phyloP scores from a whole-genome alignment of 2,797 vertebrate species.

The Acanthurus tractus region DNA sequence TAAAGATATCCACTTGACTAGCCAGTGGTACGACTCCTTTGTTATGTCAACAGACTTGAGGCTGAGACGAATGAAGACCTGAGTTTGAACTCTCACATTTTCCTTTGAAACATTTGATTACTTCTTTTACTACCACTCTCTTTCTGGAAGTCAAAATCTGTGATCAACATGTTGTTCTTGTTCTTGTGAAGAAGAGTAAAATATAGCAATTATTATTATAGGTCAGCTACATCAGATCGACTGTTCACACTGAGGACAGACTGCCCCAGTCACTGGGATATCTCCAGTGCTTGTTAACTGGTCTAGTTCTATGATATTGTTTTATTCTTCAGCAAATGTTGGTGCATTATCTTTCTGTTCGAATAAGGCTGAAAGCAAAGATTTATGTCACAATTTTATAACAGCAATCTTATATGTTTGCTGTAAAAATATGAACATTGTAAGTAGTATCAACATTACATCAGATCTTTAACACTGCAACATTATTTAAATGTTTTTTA shows the following conservation, averaged over 20 bases:
- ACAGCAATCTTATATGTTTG: constrained; percentile 10
- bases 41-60: constrained; percentile 77
- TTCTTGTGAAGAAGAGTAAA: constrained; percentile 9
- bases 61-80: constrained; percentile 57
- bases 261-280: neutral
- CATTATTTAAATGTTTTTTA: neutral
- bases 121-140: constrained; percentile 12
- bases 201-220: neutral
- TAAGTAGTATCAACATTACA: neutral
- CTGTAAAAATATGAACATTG: neutral
- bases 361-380: neutral
- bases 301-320: neutral
- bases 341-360: constrained; percentile 3
- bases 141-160: neutral
- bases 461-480: neutral
- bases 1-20: constrained; percentile 40
- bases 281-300: neutral
- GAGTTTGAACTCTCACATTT: constrained; percentile 58
- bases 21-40: constrained; percentile 49
- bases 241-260: constrained; percentile 39
- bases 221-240: neutral
- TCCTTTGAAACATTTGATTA: constrained; percentile 21
- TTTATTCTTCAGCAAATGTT: constrained; percentile 7
- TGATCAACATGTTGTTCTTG: neutral
- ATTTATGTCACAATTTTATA: constrained; percentile 2